phyloP scores from a whole-genome alignment of 2,888 invertebrate genomes.

The Thymelicus acteon region DNA sequence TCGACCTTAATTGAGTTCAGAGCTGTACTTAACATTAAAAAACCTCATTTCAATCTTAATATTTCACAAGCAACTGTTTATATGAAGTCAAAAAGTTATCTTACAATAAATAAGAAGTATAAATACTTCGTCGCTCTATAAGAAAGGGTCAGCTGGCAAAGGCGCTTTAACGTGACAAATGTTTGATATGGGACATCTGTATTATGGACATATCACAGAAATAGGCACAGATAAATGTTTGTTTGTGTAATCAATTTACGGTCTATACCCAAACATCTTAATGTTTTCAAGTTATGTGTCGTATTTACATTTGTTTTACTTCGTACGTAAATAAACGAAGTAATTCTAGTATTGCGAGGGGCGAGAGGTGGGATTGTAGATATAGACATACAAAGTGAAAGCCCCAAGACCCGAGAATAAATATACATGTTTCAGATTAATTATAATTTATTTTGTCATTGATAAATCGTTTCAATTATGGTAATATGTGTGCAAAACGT shows the following conservation, averaged over 20 bases:
- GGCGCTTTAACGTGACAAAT: conserved; percentile 58
- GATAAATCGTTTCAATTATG: too few species aligned
- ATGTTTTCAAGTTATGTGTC: background rate
- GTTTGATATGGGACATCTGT: conserved; percentile 60
- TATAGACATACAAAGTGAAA: too few species aligned
- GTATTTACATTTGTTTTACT: background rate
- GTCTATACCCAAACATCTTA: background rate
- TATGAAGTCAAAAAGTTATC: conserved; percentile 5
- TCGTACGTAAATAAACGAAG: background rate
- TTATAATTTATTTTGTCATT: too few species aligned
- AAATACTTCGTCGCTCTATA: conserved; percentile 9
- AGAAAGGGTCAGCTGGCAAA: conserved; percentile 31
- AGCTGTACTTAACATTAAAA: too few species aligned
- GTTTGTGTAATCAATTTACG: background rate
- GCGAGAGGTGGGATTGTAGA: too few species aligned
- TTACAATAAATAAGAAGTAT: conserved; percentile 25
- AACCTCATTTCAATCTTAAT: too few species aligned
- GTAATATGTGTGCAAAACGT: too few species aligned
- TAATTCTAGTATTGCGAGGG: too few species aligned
- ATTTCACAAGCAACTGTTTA: background rate
- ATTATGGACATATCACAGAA: conserved; percentile 47
- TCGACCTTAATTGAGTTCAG: too few species aligned
- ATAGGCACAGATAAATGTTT: conserved; percentile 1
- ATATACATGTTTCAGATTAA: too few species aligned
- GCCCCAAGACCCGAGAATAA: too few species aligned